A percentile compares a stretch with the other conserved stretches of the same genome.
These are phyloP conservation scores for Eolophus roseicapilla DNA, from an alignment of 2,113 vertebrate genomes.

Conservation along the genomic window DNA sequence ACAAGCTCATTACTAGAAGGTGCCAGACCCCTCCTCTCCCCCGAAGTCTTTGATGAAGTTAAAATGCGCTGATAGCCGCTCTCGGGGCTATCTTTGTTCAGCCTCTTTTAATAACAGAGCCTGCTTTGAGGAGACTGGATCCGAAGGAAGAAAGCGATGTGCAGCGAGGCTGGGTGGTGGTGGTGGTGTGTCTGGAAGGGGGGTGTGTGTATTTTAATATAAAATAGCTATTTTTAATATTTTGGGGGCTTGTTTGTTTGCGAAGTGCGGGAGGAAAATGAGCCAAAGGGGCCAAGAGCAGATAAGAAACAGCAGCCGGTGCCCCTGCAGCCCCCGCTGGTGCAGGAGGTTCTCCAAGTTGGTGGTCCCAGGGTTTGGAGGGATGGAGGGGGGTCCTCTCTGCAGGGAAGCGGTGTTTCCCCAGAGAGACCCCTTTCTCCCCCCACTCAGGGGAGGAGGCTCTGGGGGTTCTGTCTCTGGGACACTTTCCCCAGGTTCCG, in stretches of 20 bases:
- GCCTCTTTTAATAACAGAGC: slow-evolving; percentile 48
- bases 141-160: slow-evolving; percentile 47
- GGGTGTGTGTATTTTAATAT: background rate
- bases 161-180: slow-evolving; percentile 15
- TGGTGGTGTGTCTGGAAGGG: background rate
- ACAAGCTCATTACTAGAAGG: slow-evolving; percentile 82
- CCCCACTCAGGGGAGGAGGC: background rate
- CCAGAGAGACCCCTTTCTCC: slow-evolving; percentile 1
- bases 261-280: background rate
- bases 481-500: background rate
- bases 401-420: background rate
- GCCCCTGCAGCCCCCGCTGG: background rate
- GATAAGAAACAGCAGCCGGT: background rate
- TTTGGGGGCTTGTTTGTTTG: background rate
- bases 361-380: slow-evolving; percentile 41
- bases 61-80: slow-evolving; percentile 56
- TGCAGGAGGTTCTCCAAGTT: slow-evolving; percentile 31
- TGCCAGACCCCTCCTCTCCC: slow-evolving; percentile 75
- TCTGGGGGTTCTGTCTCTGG: background rate
- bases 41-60: slow-evolving; percentile 73
- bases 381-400: slow-evolving; percentile 10
- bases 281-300: background rate
- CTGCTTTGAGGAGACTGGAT: slow-evolving; percentile 37
- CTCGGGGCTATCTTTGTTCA: slow-evolving; percentile 59
- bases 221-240: background rate